These are phyloP conservation scores for Epinephelus fuscoguttatus DNA, from an alignment of 2,113 vertebrate species.

Conservation along the genomic window DNA sequence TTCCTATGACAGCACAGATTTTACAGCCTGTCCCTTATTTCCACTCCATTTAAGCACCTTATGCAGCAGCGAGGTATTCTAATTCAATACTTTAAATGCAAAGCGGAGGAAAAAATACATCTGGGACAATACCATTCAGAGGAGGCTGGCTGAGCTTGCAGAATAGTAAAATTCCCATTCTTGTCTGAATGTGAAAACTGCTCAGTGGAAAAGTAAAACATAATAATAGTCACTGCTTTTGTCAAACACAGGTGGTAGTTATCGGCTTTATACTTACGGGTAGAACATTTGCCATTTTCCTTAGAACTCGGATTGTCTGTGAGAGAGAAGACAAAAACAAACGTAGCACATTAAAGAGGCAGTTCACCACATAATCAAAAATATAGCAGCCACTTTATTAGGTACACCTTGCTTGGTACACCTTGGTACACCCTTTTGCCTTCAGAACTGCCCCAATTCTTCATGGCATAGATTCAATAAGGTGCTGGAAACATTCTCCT, in stretches of 20 bases:
- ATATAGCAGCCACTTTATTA: too few species aligned
- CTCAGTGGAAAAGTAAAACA: not conserved
- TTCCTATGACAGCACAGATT: conserved; percentile 24
- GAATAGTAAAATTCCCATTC: not conserved
- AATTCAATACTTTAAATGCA: conserved; percentile 40
- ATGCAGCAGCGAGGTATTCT: conserved; percentile 15
- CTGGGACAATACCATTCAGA: conserved; percentile 4
- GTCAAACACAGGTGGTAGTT: not conserved
- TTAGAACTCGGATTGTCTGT: conserved; percentile 94
- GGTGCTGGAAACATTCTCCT: too few species aligned
- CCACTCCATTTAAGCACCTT: conserved; percentile 26
- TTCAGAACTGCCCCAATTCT: too few species aligned
- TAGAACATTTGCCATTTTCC: conserved; percentile 86
- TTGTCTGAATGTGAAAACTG: conserved; percentile 14
- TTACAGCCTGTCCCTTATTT: conserved; percentile 42
- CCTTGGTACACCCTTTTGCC: too few species aligned
- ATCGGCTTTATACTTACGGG: conserved; percentile 86
- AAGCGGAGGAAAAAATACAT: not conserved
- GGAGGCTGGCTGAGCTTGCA: conserved; percentile 3
- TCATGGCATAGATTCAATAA: too few species aligned
- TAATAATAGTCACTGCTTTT: not conserved
- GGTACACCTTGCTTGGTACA: too few species aligned
- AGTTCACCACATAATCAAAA: not conserved
- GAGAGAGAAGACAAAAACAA: conserved; percentile 39
- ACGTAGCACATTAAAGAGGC: not conserved